Base-by-base conservation (phyloP, 2,888 invertebrate genomes). In the Eupithecia vulgata region DNA sequence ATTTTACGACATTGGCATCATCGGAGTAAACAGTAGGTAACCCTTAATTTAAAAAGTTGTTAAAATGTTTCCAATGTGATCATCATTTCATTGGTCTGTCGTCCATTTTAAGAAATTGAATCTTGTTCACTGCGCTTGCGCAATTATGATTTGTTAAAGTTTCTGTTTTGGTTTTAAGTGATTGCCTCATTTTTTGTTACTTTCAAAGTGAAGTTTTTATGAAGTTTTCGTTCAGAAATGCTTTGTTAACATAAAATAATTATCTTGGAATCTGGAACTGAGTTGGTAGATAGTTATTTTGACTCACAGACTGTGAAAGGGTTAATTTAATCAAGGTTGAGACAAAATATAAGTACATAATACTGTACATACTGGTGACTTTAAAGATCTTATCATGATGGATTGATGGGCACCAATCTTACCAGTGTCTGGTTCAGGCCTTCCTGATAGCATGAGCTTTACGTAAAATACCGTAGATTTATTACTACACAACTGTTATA, bases 401-500 rank as follows among this genome's bases (percentile, higher is more conserved):
- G 25, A 57, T 57, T 13, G 57, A 57, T 57, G 57, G n/a, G 5
- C 21, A 25, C 57, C 21, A 57, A 57, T 25, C 57, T 57, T 57
- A 25, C 5, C 57, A 25, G 25, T 52, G n/a, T 21, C 48, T 5
- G 21, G 52, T 52, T 21, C 4, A 12, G 52, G 52, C 52, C 48
- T 48, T 21, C 52, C 21, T 52, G 52, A 52, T 52, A 52, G 52
- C 48, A 48, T 48, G 21, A 21, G 52, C 52, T 52, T 17, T 52
- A 21, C 21, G 52, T 25, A 57, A 57, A 57, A 57, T 57, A 25
- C 21, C 52, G 52, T 57, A 57, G 57, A 57, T 57, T 57, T 57
- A 57, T 57, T 57, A 25, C 57, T 13, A 57, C 57, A 25, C 25
- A 25, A 6, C 12, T 57, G 57, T 57, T 57, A 57, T 25, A 25